Evolutionary conservation across 2,888 invertebrate genomes (phyloP), one percentile per base, ranked within the genome.

Genomic region (Pyralis farinalis): DNA sequence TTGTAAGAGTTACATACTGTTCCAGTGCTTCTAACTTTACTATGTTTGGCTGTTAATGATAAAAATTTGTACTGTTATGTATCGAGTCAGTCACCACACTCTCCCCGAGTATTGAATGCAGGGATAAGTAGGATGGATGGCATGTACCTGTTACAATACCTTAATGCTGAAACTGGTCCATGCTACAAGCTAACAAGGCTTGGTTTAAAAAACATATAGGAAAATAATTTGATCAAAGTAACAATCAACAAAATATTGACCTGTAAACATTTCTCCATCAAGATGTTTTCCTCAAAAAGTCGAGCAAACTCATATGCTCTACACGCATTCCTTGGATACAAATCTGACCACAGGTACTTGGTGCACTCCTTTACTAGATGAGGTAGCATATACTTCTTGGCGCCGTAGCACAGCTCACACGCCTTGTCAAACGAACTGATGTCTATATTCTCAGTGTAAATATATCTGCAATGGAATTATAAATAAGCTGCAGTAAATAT

Each of bases 351-450:
- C n/a, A 96, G 81, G 62, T 93, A 96, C 47, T 93, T 92, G 0
- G 95, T 96, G 66, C 96, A 96, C 55, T 95, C 93, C 50, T 95
- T 94, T 0, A 96, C 95, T 6, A 96, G 87, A 71, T 94, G 93
- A 0, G 96, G 96, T 40, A 96, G 72, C 94, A 96, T 95, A 59
- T 96, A 96, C 63, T 96, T 96, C 63, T 96, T 96, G 7, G 96
- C 96, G 40, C 94, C 95, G 71, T 96, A 96, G 66, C 96, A 96
- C 25, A 96, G 72, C 60, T 96, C 96, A 70, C 96, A 96, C 0
- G 96, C 96, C 64, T 96, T 94, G 59, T 96, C 96, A 69, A 96
- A 96, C 0, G 95, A 95, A 44, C 92, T 92, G 7, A 96, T 91
- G 54, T 94, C 93, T 28, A 96, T 94, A 51, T 92, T 92, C 58